Conservation (phyloP, 2,888 invertebrate genomes). For the Phalera bucephala region DNA sequence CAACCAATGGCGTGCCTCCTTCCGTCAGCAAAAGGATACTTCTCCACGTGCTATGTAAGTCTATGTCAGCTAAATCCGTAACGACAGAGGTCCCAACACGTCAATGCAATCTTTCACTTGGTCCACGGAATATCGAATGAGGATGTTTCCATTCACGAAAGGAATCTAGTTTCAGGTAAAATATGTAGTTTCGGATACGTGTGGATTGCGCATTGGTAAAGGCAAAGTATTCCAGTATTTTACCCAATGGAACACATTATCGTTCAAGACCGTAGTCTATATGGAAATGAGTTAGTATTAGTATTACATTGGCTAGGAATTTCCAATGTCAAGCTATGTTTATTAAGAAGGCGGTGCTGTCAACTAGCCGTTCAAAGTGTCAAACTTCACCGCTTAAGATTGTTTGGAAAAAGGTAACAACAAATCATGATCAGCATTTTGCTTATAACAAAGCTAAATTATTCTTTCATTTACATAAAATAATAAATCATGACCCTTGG, state of each 20-base stretch:
- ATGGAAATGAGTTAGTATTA: background rate
- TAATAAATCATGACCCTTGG: too few species aligned
- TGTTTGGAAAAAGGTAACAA: too few species aligned
- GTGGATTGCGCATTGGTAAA: background rate
- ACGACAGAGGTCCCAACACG: slow-evolving; percentile 1
- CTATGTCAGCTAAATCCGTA: background rate
- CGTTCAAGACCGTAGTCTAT: background rate
- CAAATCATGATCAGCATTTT: too few species aligned
- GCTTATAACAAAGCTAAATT: too few species aligned
- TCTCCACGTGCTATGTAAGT: slow-evolving; percentile 84
- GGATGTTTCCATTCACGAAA: slow-evolving; percentile 13
- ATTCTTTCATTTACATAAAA: too few species aligned
- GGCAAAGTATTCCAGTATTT: background rate
- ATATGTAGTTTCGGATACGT: slow-evolving; percentile 16
- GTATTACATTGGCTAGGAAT: too few species aligned
- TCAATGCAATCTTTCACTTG: slow-evolving; percentile 11
- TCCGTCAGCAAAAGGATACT: slow-evolving; percentile 67
- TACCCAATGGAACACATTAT: background rate
- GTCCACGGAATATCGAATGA: slow-evolving; percentile 15
- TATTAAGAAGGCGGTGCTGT: too few species aligned
- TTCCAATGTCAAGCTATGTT: too few species aligned
- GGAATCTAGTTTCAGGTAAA: slow-evolving; percentile 11
- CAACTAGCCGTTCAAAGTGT: too few species aligned
- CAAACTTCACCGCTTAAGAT: too few species aligned
- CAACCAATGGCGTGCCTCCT: slow-evolving; percentile 83